Evolutionary conservation across 2,113 vertebrate species (phyloP).

Genomic region (Athene noctua): DNA sequence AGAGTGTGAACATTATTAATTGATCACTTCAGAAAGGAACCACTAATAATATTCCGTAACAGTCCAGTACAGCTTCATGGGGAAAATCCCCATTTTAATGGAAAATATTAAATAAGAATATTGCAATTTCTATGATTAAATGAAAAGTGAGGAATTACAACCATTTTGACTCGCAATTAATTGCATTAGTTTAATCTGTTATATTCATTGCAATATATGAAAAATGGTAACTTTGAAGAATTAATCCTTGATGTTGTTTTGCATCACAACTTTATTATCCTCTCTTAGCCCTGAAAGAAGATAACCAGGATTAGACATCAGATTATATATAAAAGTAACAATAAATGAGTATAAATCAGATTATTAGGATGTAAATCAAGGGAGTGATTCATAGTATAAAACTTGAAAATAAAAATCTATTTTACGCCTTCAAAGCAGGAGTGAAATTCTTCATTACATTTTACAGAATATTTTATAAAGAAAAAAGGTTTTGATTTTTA

Average conservation of each 20-base stretch:
- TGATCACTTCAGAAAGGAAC: background rate
- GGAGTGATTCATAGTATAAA: background rate
- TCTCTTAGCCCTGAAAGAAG: background rate
- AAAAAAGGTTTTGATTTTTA: background rate
- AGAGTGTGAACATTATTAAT: background rate
- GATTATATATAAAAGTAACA: conserved; percentile 26
- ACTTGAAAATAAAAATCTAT: background rate
- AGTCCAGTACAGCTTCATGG: background rate
- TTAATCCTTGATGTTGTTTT: background rate
- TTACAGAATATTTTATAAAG: background rate
- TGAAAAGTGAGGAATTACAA: background rate
- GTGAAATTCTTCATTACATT: background rate
- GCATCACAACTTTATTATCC: background rate
- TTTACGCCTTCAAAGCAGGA: background rate
- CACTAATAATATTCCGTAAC: too few relatives aligned
- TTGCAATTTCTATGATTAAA: background rate
- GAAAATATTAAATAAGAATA: background rate
- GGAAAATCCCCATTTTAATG: background rate
- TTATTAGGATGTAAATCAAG: background rate
- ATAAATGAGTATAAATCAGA: conserved; percentile 32
- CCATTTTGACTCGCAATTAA: background rate
- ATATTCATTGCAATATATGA: background rate
- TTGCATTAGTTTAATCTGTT: background rate
- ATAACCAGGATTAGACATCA: conserved; percentile 9
- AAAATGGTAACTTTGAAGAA: conserved; percentile 11